phyloP scores from a whole-genome alignment of 2,797 vertebrate genomes.

The Chiloscyllium punctatum region DNA sequence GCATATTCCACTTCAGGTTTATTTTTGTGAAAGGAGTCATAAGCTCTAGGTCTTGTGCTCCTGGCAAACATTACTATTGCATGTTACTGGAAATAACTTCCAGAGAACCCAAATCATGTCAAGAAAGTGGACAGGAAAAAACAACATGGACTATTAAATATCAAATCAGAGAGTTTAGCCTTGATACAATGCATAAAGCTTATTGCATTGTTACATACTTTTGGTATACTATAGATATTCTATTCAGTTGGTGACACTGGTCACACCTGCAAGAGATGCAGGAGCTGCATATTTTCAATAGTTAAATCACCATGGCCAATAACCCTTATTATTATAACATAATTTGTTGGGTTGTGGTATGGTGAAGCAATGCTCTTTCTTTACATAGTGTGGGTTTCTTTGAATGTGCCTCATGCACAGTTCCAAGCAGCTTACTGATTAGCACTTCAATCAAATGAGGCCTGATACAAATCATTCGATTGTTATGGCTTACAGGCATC shows the following conservation, averaged over 20 bases:
- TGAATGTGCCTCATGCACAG: background rate
- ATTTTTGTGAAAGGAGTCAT: background rate
- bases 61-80: background rate
- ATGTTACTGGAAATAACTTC: background rate
- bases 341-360: background rate
- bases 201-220: background rate
- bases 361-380: background rate
- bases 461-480: background rate
- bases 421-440: background rate
- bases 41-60: background rate
- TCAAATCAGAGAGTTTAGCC: background rate
- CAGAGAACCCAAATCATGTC: background rate
- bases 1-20: background rate
- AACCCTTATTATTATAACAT: background rate
- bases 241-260: background rate
- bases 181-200: background rate
- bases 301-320: background rate
- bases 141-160: background rate
- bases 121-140: background rate
- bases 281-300: background rate
- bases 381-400: background rate
- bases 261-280: background rate
- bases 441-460: background rate
- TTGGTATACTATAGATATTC: background rate
- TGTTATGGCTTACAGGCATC: background rate